Conservation (phyloP, 2,113 vertebrate species). For the Bambusicola thoracicus region DNA sequence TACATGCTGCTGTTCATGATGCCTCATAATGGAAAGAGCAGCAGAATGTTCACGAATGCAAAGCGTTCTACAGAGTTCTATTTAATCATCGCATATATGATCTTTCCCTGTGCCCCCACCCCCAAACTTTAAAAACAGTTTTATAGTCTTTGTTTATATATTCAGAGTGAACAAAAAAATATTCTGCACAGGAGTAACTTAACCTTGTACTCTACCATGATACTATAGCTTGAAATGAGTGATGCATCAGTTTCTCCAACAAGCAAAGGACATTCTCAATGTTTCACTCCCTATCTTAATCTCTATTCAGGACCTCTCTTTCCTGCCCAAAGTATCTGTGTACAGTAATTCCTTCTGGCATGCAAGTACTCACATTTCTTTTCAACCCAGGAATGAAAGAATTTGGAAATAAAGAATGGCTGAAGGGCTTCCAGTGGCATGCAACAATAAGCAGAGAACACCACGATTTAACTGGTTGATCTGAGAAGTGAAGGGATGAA, state of each 20-base stretch:
- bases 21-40: not conserved
- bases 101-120: not conserved
- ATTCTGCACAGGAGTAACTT: not conserved
- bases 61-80: not conserved
- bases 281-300: not conserved
- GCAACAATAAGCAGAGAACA: not conserved
- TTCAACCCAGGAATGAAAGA: not conserved
- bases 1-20: not conserved
- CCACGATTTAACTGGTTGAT: not conserved
- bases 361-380: not conserved
- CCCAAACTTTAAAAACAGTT: not conserved
- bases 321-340: not conserved
- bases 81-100: not conserved
- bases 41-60: not conserved
- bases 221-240: not conserved
- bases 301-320: not conserved
- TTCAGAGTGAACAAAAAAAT: not conserved
- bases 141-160: not conserved
- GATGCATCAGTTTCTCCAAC: not conserved
- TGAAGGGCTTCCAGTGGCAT: not conserved
- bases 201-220: not conserved
- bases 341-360: not conserved
- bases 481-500: not conserved
- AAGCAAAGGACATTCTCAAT: not conserved
- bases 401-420: not conserved